These are phyloP conservation scores for Hydrotaea cyrtoneurina DNA, from an alignment of 2,888 invertebrate species.

Conservation along the genomic window DNA sequence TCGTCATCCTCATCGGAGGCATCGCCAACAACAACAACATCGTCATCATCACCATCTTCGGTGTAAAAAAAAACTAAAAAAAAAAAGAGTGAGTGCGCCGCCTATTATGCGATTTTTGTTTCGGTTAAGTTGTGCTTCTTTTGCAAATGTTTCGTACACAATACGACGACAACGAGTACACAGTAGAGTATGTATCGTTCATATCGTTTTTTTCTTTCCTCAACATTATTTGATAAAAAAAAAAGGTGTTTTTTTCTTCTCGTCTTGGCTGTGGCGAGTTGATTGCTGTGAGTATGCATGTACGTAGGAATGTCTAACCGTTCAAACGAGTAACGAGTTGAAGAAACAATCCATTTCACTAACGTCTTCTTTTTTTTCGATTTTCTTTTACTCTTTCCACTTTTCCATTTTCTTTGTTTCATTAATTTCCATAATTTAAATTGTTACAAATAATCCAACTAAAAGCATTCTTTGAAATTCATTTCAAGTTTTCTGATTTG, in stretches of 20 bases:
- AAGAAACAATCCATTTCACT: conserved; percentile 31
- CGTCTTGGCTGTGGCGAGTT: conserved; percentile 34
- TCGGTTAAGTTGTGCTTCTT: conserved; percentile 48
- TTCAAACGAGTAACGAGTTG: conserved; percentile 65
- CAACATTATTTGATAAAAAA: conserved; percentile 33
- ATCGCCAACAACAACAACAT: conserved; percentile 15
- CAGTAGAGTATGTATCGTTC: conserved; percentile 3
- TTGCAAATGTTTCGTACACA: conserved; percentile 52
- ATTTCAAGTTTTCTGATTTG: too few species aligned
- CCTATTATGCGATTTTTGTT: conserved; percentile 60
- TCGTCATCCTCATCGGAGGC: conserved; percentile 39
- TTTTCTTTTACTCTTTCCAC: not conserved
- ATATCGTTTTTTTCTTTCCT: conserved; percentile 8
- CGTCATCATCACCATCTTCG: conserved; percentile 36
- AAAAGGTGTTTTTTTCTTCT: conserved; percentile 2
- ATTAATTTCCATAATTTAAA: not conserved
- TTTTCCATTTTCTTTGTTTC: not conserved
- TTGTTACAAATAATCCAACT: not conserved
- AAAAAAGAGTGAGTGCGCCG: conserved; percentile 32
- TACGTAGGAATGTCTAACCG: conserved; percentile 21
- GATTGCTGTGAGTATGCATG: conserved; percentile 37
- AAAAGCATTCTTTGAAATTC: too few species aligned
- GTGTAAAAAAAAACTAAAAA: conserved; percentile 29
- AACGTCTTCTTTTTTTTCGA: not conserved
- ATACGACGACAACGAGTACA: conserved; percentile 14